Base-by-base conservation (phyloP, 1,140 invertebrate species). In the Apolygus lucorum region DNA sequence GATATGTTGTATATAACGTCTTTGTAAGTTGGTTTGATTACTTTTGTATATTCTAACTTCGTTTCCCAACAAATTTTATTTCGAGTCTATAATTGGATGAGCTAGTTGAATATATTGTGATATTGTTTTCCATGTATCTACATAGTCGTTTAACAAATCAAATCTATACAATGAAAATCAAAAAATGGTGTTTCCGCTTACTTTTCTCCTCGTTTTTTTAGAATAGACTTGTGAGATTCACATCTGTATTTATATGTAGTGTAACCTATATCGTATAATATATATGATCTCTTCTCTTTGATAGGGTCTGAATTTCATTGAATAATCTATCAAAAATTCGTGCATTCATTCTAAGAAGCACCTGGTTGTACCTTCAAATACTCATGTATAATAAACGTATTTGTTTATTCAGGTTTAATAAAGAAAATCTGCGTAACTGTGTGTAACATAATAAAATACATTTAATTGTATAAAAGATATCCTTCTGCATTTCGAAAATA, bases 341-440 rank as follows among this genome's bases (percentile, higher is more conserved):
- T 70, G 69, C 69, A 52, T 67, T 68, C 49, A 59, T 64, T 65
- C 59, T 26, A 52, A 21, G 54, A 62, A 66, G 52, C 69, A 70
- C 69, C 52, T 70, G 63, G 65, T 70, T 70, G 69, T 70, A 70
- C 69, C 69, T 70, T 65, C 42, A 52, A 70, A 67, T 70, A 70
- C 69, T 70, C 69, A 70, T 70, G 65, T 67, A 70, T 70, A 70
- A 63, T 28, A 69, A 69, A 63, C 22, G 64, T 70, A 66, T 65
- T 65, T 70, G 63, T 70, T 49, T 70, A 67, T 70, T 42, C 65
- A 70, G 49, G 64, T 67, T 70, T 62, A 52, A 52, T 70, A 59
- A 66, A 66, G 29, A 66, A 70, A 66, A 69, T 52, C 63, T 63
- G 69, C 63, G 63, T 70, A 70, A 70, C 59, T 70, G 69, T 70